Percentiles rank a stretch among this genome's conserved stretches.
These are phyloP conservation scores for Drosophila neotestacea DNA, from an alignment of 2,888 invertebrate genomes.

Conservation along the genomic window DNA sequence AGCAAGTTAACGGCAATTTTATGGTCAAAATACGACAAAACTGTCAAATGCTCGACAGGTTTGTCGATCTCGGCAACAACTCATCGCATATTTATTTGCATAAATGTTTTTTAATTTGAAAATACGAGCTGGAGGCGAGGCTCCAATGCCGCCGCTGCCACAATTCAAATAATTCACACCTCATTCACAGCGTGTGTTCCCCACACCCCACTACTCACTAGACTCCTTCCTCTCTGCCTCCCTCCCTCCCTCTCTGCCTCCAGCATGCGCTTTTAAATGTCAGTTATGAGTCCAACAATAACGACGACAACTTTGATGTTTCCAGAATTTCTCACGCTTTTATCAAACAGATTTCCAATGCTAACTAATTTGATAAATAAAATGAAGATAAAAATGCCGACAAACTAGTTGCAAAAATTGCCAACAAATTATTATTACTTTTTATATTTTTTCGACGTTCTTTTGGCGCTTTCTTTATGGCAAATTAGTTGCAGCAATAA, in stretches of 20 bases:
- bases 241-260: background rate
- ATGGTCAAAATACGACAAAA: conserved; percentile 67
- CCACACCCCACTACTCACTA: background rate
- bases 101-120: conserved; percentile 73
- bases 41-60: conserved; percentile 66
- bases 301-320: conserved; percentile 10
- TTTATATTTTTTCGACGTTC: conserved; percentile 1
- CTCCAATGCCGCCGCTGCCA: conserved; percentile 25
- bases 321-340: conserved; percentile 72
- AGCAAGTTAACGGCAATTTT: conserved; percentile 72
- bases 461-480: conserved; percentile 72
- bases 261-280: conserved; percentile 60
- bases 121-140: conserved; percentile 54
- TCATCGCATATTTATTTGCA: conserved; percentile 67
- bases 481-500: conserved; percentile 76
- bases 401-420: conserved; percentile 61
- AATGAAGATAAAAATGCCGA: conserved; percentile 18
- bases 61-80: conserved; percentile 13
- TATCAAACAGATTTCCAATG: conserved; percentile 57
- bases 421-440: conserved; percentile 64
- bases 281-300: conserved; percentile 40
- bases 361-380: conserved; percentile 39
- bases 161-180: conserved; percentile 74
- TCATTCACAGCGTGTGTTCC: conserved; percentile 59
- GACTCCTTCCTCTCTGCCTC: background rate